Percentiles rank a stretch among this genome's conserved stretches.
phyloP scores from a whole-genome alignment of 1,140 invertebrate species.

The Danaus melanippus region DNA sequence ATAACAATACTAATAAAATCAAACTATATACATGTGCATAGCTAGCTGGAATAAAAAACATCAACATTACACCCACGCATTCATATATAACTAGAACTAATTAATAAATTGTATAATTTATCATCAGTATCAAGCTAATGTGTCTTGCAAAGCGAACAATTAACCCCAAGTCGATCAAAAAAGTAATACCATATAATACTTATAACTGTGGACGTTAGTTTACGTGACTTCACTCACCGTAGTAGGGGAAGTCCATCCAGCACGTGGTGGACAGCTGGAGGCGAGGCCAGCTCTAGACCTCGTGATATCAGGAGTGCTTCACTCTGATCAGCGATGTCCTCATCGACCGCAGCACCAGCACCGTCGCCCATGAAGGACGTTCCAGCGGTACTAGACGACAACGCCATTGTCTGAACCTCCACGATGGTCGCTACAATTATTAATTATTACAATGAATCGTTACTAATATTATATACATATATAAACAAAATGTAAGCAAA shows the following conservation, averaged over 20 bases:
- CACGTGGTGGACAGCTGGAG: constrained; percentile 90
- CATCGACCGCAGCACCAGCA: constrained; percentile 17
- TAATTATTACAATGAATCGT: constrained; percentile 2
- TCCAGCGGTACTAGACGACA: constrained; percentile 23
- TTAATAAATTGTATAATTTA: too few species aligned
- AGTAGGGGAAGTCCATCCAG: constrained; percentile 85
- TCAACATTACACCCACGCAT: too few species aligned
- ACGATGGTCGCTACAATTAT: constrained; percentile 34
- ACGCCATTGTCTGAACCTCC: constrained; percentile 40
- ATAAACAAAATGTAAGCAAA: too few species aligned
- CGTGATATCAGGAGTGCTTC: constrained; percentile 77
- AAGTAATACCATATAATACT: not conserved
- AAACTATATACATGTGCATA: too few species aligned
- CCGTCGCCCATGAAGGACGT: constrained; percentile 6
- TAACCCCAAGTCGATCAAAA: too few species aligned
- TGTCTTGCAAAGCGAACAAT: constrained; percentile 7
- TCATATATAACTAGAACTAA: too few species aligned
- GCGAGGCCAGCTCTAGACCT: constrained; percentile 90
- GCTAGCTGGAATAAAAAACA: too few species aligned
- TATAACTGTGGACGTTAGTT: too few species aligned
- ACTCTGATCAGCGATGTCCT: constrained; percentile 25
- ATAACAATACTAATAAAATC: too few species aligned
- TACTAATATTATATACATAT: too few species aligned
- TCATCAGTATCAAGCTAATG: not conserved
- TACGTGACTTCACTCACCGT: constrained; percentile 33